Conservation (phyloP, 2,888 invertebrate species). For the Nemotelus pantherinus region DNA sequence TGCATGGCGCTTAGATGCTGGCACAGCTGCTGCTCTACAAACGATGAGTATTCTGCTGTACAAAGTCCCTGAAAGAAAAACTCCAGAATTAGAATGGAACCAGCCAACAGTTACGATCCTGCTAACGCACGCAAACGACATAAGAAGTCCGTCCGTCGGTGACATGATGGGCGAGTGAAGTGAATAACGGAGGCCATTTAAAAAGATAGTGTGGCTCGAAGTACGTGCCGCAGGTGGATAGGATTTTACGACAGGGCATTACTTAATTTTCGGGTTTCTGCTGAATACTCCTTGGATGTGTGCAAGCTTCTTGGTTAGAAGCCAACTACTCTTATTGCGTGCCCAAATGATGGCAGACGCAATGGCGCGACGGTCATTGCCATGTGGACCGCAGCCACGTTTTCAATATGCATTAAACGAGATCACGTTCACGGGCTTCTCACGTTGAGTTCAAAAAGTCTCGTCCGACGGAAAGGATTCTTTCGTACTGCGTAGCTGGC, state of each 20-base stretch:
- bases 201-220: slow-evolving; percentile 14
- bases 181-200: slow-evolving; percentile 20
- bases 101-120: slow-evolving; percentile 7
- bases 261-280: slow-evolving; percentile 36
- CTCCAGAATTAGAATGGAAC: neutral
- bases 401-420: slow-evolving; percentile 39
- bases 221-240: slow-evolving; percentile 38
- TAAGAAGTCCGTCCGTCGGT: neutral
- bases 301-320: neutral
- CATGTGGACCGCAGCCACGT: slow-evolving; percentile 27
- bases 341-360: neutral
- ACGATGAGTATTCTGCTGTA: too few relatives aligned
- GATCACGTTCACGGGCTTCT: slow-evolving; percentile 26
- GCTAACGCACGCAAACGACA: neutral
- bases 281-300: slow-evolving; percentile 1
- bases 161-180: neutral
- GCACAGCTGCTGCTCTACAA: too few relatives aligned
- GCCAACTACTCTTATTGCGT: neutral
- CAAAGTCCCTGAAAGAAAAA: too few relatives aligned
- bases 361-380: slow-evolving; percentile 6
- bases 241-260: slow-evolving; percentile 40
- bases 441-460: neutral
- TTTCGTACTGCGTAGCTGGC: neutral
- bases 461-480: neutral
- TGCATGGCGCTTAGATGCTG: neutral